Conservation (phyloP, 2,888 invertebrate species). For the Drosophila fulvimacula region DNA sequence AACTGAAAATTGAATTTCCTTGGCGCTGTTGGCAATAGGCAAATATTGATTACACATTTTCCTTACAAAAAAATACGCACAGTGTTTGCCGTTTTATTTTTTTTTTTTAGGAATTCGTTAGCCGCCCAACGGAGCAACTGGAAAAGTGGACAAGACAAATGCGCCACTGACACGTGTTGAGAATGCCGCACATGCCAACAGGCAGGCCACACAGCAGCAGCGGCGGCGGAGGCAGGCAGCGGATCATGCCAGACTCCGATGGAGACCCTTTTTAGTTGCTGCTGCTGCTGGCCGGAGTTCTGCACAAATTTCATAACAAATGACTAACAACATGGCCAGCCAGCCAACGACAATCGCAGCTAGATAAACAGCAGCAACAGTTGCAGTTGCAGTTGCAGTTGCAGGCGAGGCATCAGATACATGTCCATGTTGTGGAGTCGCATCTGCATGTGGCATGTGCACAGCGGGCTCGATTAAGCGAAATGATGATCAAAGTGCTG, state of each 20-base stretch:
- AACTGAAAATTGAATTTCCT: slow-evolving; percentile 24
- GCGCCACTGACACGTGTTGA: slow-evolving; percentile 72
- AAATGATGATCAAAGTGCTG: slow-evolving; percentile 79
- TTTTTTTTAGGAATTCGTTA: slow-evolving; percentile 30
- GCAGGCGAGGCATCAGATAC: slow-evolving; percentile 44
- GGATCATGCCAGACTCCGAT: slow-evolving; percentile 49
- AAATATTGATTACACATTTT: slow-evolving; percentile 32
- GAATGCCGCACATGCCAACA: slow-evolving; percentile 74
- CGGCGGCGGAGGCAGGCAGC: slow-evolving; percentile 15
- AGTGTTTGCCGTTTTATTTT: slow-evolving; percentile 13
- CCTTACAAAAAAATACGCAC: slow-evolving; percentile 12
- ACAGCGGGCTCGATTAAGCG: slow-evolving; percentile 76
- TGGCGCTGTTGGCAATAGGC: slow-evolving; percentile 11
- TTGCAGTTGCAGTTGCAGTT: slow-evolving; percentile 6
- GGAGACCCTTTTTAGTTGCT: slow-evolving; percentile 60
- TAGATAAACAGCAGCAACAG: slow-evolving; percentile 61
- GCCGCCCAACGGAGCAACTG: slow-evolving; percentile 14
- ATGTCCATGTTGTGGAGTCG: slow-evolving; percentile 47
- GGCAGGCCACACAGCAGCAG: slow-evolving; percentile 67
- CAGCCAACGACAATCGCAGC: slow-evolving; percentile 62
- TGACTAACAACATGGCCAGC: slow-evolving; percentile 74
- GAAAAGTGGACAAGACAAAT: slow-evolving; percentile 61
- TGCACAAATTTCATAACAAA: slow-evolving; percentile 75
- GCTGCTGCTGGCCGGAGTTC: slow-evolving; percentile 12
- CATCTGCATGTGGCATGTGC: slow-evolving; percentile 66